Base-by-base conservation (phyloP, 1,140 invertebrate species). In the Brachionus paranguensis region DNA sequence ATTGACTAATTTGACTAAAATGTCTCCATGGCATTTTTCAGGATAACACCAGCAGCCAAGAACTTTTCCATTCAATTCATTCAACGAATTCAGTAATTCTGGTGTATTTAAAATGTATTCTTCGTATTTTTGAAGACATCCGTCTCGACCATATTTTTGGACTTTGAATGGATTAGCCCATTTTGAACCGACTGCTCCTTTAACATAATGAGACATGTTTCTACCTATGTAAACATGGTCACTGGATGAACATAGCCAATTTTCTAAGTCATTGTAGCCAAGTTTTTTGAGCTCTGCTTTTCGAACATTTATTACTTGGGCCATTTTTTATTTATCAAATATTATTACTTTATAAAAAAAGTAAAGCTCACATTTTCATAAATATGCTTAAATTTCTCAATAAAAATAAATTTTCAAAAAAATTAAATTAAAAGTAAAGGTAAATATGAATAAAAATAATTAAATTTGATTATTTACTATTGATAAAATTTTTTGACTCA, bases 31-130 rank as follows among this genome's bases (percentile, higher is more conserved):
- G 70, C 81, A 83, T 50, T 17, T 33, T 47, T 83, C 17, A 12
- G 81, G 81, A 50, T n/a, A 20, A 83, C 81, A 83, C 81, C 81
- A 83, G 53, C 81, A 83, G n/a, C 81, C 81, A 10, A 83, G 43
- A 37, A 68, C 41, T 70, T 83, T 83, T 11, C 64, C 81, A 8
- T 50, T 20, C 17, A 83, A 43, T 72, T 83, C 81, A 53, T 68
- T 10, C 20, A 83, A 14, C 5, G 17, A 37, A 20, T 55, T 33
- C 0, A 70, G 12, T 27, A 83, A 55, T 27, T 83, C 43, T n/a
- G 11, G n/a, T 24, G 3, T 41, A 37, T n/a, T 41, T 37, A 60
- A 47, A 37, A 83, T 50, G 20, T 83, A 55, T 72, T 68, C 43
- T 83, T 70, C 60, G 17, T 83, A 83, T 17, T 60, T 53, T 70